Conservation (phyloP, 2,888 invertebrate species). For the Amblyjoppa proteus region DNA sequence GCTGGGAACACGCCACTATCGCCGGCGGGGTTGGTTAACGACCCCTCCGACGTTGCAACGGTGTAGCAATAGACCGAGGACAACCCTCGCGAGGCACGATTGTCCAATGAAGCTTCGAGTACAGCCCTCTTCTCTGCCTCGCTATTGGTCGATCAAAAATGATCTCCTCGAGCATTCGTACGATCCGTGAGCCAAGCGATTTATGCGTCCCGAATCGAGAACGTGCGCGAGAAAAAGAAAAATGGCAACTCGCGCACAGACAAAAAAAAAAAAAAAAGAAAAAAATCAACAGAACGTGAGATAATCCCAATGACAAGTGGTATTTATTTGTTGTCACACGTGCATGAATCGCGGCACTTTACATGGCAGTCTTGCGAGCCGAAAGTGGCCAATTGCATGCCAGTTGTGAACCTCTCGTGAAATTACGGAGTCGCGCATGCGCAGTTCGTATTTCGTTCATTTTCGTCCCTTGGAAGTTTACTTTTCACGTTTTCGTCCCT, state of each 20-base stretch:
- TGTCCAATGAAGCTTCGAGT: slow-evolving; percentile 61
- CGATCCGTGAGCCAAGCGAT: neutral
- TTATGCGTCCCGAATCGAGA: slow-evolving; percentile 14
- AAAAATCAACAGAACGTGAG: neutral
- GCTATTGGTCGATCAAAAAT: slow-evolving; percentile 49
- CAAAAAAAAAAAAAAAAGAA: neutral
- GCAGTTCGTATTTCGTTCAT: too few species aligned
- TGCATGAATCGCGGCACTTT: too few species aligned
- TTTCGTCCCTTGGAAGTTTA: too few species aligned
- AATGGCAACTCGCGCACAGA: slow-evolving; percentile 21
- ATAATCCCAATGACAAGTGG: neutral
- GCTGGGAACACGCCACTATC: neutral
- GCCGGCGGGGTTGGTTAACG: neutral
- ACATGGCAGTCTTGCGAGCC: too few species aligned
- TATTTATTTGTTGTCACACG: neutral
- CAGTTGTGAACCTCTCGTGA: too few species aligned
- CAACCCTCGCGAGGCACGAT: slow-evolving; percentile 58
- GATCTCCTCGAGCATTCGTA: neutral
- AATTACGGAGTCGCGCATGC: too few species aligned
- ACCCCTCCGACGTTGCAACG: neutral
- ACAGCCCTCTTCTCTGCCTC: slow-evolving; percentile 48
- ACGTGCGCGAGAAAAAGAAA: neutral
- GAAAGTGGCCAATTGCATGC: too few species aligned
- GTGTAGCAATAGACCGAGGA: slow-evolving; percentile 43
- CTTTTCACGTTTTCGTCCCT: too few species aligned